Percentiles rank a stretch among this genome's conserved stretches.
These are phyloP conservation scores for Plectrocnemia conspersa DNA, from an alignment of 1,140 invertebrate genomes.

Conservation along the genomic window DNA sequence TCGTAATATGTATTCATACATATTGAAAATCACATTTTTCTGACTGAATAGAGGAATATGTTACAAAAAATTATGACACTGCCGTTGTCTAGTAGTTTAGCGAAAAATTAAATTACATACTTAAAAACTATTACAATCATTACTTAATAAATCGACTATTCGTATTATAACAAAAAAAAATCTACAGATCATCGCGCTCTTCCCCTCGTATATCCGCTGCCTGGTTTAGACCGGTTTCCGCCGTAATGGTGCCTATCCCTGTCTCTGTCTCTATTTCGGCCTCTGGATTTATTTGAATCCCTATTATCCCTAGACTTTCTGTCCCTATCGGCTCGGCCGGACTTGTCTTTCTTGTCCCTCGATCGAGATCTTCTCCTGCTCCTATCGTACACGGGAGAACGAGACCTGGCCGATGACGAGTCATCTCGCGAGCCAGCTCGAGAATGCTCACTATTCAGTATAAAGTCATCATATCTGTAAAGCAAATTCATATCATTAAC, in stretches of 20 bases:
- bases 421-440: constrained; percentile 41
- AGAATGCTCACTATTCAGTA: constrained; percentile 48
- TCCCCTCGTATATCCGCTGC: constrained; percentile 13
- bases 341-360: constrained; percentile 13
- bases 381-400: constrained; percentile 31
- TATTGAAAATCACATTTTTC: too few relatives aligned
- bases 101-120: not conserved
- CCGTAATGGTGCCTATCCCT: constrained; percentile 14
- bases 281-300: constrained; percentile 15
- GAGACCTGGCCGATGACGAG: constrained; percentile 38
- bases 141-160: too few relatives aligned
- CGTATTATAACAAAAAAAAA: too few relatives aligned
- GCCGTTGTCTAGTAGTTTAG: not conserved
- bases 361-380: constrained; percentile 8
- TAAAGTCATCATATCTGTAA: constrained; percentile 50
- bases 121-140: too few relatives aligned
- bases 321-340: not conserved
- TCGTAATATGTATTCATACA: too few relatives aligned
- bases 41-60: too few relatives aligned
- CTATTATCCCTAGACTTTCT: constrained; percentile 15
- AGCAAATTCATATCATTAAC: not conserved
- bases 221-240: constrained; percentile 4
- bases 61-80: too few relatives aligned
- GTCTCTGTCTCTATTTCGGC: constrained; percentile 15
- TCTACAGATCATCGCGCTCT: constrained; percentile 12